Evolutionary conservation across 1,140 invertebrate genomes (phyloP).

Genomic region (Atopsyche davidsoni): DNA sequence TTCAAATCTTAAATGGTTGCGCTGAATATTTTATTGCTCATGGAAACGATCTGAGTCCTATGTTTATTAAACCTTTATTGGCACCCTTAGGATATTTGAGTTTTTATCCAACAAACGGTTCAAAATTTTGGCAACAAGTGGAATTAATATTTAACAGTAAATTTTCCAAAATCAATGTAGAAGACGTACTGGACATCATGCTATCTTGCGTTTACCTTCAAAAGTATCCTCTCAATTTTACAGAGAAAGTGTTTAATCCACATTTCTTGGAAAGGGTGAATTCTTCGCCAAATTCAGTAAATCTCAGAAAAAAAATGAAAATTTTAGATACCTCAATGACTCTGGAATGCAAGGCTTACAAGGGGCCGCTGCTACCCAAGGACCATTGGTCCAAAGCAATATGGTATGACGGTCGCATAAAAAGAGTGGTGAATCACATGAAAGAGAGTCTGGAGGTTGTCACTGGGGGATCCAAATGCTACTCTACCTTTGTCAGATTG

Average conservation of each 20-base stretch:
- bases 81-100: slow-evolving; percentile 58
- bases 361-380: slow-evolving; percentile 53
- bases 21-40: slow-evolving; percentile 54
- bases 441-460: slow-evolving; percentile 40
- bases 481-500: slow-evolving; percentile 48
- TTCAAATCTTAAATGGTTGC: slow-evolving; percentile 52
- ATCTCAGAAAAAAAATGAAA: slow-evolving; percentile 48
- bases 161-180: slow-evolving; percentile 54
- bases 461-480: slow-evolving; percentile 39
- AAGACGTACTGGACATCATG: slow-evolving; percentile 56
- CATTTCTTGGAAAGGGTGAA: slow-evolving; percentile 58
- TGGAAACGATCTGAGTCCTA: slow-evolving; percentile 44
- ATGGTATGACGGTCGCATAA: slow-evolving; percentile 50
- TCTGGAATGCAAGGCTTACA: slow-evolving; percentile 55
- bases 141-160: slow-evolving; percentile 54
- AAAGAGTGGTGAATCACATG: slow-evolving; percentile 48
- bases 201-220: slow-evolving; percentile 60
- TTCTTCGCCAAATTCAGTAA: slow-evolving; percentile 34
- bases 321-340: slow-evolving; percentile 60
- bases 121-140: slow-evolving; percentile 54
- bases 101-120: slow-evolving; percentile 49
- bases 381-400: slow-evolving; percentile 46
- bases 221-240: slow-evolving; percentile 59
- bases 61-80: slow-evolving; percentile 54
- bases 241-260: slow-evolving; percentile 55